These are phyloP conservation scores for Hyaena hyaena DNA, from an alignment of 2,113 vertebrate species.

Conservation along the genomic window DNA sequence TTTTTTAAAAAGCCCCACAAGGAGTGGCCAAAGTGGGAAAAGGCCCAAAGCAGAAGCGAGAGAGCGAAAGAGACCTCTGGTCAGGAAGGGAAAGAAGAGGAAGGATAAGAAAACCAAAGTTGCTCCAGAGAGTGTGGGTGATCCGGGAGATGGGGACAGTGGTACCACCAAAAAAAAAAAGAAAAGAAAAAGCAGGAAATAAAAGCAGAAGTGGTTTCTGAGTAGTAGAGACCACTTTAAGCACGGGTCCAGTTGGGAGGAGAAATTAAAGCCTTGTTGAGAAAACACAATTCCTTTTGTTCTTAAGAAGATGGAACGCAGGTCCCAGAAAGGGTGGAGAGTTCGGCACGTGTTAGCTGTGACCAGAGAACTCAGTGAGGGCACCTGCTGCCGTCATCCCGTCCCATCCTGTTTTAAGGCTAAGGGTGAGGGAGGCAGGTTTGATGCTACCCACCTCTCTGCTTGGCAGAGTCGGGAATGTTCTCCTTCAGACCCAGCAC, in stretches of 20 bases:
- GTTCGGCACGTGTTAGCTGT: conserved; percentile 52
- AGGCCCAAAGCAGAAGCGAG: conserved; percentile 81
- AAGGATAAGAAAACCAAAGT: conserved; percentile 86
- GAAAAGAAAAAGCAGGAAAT: conserved; percentile 84
- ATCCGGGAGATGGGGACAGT: conserved; percentile 73
- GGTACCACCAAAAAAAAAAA: conserved; percentile 84
- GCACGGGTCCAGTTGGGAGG: neutral
- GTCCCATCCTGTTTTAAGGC: conserved; percentile 87
- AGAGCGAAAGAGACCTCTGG: conserved; percentile 82
- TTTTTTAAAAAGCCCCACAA: neutral
- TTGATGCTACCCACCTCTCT: neutral
- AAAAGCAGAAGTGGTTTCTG: conserved; percentile 80
- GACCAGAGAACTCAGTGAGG: neutral
- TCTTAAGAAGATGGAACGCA: conserved; percentile 56
- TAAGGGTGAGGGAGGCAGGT: conserved; percentile 30
- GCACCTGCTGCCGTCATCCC: conserved; percentile 49
- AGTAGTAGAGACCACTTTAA: conserved; percentile 66
- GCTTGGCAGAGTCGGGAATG: neutral
- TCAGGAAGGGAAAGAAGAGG: conserved; percentile 89
- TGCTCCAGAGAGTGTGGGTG: conserved; percentile 61
- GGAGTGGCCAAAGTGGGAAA: conserved; percentile 37
- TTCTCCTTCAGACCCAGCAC: neutral
- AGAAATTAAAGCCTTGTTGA: conserved; percentile 55
- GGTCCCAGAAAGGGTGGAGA: neutral
- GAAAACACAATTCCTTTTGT: conserved; percentile 19